Base-by-base conservation (phyloP, 2,797 vertebrate species). In the Nyctalus aviator region DNA sequence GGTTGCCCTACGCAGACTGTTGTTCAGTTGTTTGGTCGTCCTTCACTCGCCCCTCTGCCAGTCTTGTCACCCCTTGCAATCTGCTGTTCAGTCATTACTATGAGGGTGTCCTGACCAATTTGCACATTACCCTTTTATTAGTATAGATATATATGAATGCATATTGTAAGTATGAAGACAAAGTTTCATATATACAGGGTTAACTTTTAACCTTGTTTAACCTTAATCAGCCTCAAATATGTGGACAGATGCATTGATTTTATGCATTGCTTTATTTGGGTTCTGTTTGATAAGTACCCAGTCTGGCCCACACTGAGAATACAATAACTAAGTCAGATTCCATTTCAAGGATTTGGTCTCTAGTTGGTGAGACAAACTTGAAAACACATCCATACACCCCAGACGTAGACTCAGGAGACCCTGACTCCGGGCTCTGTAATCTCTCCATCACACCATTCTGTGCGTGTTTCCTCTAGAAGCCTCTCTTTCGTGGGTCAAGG, bases 401-500 rank as follows among this genome's bases (percentile, higher is more conserved):
- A 86, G 35, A 81, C 15, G 35, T 46, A 82, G 55, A 90, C 8
- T 30, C 76, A 66, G 13, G 50, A 50, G 59, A 57, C 3, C 82
- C 27, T 76, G 23, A 30, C 62, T 8, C 8, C 37, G 9, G 27
- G 12, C 5, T 9, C 44, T 9, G 4, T 83, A 69, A 88, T 79
- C 82, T 78, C 71, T 86, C 79, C 81, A 53, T 84, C 73, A 79
- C 46, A 57, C 46, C 73, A 88, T 72, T 44, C 5, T 27, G 0
- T 30, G 21, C 71, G 27, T 30, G 59, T 95, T 95, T 96, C 84
- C 41, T 93, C 76, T 41, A 72, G 81, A 88, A 90, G 25, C 15
- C 21, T 84, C 84, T 50, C 41, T 64, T 86, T 82, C 62, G 35
- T 85, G 69, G 73, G 91, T 95, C 69, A 97, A 96, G 93, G 90